Evolutionary conservation across 2,797 vertebrate species (phyloP), one percentile per base, ranked within the genome.

Genomic region (Emydoidea blandingii): DNA sequence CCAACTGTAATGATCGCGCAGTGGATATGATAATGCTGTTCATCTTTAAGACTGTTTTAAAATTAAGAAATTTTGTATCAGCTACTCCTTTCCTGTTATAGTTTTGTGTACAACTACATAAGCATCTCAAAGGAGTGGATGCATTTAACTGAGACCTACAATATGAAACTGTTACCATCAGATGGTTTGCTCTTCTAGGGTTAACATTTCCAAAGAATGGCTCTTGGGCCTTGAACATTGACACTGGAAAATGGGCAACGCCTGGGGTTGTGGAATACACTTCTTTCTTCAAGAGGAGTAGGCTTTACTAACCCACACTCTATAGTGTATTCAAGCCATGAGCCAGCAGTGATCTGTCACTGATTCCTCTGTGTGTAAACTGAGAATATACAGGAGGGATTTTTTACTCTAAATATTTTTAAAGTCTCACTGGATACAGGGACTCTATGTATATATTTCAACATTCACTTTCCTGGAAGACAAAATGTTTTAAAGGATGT

Each of bases 401-500:
- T 53, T 79, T 80, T 80, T 79, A 80, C 31, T 52, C 50, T 80
- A 52, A 80, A 53, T 80, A 80, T 53, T 3, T 18, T 10, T 78
- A 78, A 8, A 19, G 53, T 68, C 41, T 23, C 8, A 85, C 27
- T 83, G 34, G 11, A 47, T 80, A 83, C 23, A 1, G 3, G 12
- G 4, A 1, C 47, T 59, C 11, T 72, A 72, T 47, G 1, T n/a
- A 14, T 86, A 84, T 56, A 2, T 89, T 91, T 93, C 83, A 92
- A 15, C 83, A 3, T 8, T 65, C 84, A 62, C 87, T 83, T 37
- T 8, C 84, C 15, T 29, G 59, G 47, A 81, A 93, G 74, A 68
- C 79, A 79, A 21, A 87, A 3, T 11, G 68, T 52, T 37, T 0
- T 47, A 49, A 87, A 80, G 41, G 0, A 0, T 16, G 16, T 92